A percentile compares a stretch with the other conserved stretches of the same genome.
Evolutionary conservation across 1,140 invertebrate genomes (phyloP).

Genomic region (Calosoma granatense): DNA sequence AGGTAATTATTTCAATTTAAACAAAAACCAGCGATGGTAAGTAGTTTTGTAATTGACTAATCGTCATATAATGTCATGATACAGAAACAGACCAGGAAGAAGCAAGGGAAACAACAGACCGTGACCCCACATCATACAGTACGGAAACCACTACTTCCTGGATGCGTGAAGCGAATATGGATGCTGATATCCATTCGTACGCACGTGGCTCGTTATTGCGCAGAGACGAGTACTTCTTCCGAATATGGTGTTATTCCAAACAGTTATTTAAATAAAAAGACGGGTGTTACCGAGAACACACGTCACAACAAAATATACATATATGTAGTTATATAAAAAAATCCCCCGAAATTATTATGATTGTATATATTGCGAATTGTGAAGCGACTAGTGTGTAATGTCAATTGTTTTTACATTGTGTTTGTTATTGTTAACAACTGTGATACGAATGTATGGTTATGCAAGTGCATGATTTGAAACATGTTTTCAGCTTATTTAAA

Average conservation of each 20-base stretch:
- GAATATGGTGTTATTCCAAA: slow-evolving; percentile 78
- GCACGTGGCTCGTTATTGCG: slow-evolving; percentile 68
- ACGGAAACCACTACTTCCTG: slow-evolving; percentile 88
- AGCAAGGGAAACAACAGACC: slow-evolving; percentile 48
- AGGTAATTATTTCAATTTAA: slow-evolving; percentile 44
- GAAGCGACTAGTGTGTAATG: neutral
- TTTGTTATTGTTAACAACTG: slow-evolving; percentile 8
- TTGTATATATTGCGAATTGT: slow-evolving; percentile 6
- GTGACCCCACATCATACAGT: slow-evolving; percentile 67
- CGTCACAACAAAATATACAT: neutral
- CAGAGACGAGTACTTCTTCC: slow-evolving; percentile 89
- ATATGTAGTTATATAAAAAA: neutral
- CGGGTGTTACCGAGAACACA: neutral
- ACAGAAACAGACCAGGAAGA: slow-evolving; percentile 37
- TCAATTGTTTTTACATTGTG: slow-evolving; percentile 5
- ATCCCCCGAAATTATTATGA: neutral
- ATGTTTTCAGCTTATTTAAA: neutral
- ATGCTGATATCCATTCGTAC: slow-evolving; percentile 83
- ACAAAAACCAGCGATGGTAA: neutral
- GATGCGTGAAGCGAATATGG: slow-evolving; percentile 84
- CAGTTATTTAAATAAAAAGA: slow-evolving; percentile 61
- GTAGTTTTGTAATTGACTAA: neutral
- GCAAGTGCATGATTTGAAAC: neutral
- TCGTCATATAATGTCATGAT: too few relatives aligned
- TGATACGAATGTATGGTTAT: slow-evolving; percentile 5